Base-by-base conservation (phyloP, 2,888 invertebrate genomes). In the Monoplex corrugatus region DNA sequence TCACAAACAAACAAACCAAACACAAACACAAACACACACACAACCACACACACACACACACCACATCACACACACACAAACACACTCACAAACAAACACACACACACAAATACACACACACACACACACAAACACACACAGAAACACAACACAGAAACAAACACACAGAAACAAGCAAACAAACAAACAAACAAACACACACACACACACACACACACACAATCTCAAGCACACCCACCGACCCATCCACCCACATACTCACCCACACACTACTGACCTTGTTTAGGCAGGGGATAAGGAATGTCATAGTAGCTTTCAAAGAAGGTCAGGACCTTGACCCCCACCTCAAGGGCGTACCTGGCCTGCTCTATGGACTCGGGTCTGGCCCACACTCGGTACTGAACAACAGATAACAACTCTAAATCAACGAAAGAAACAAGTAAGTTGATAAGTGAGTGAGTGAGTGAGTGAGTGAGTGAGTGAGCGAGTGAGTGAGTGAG, bases 211-310 rank as follows among this genome's bases (percentile, higher is more conserved):
- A 75, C 8, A 35, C 72, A 75, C 8, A 75, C 72, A 35, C 1
- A 35, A 3, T 10, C 5, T 16, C 6, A 28, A 2, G n/a, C 80
- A 40, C 63, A 63, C 13, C 16, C 63, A 63, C 13, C 16, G 23
- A 75, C 8, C 6, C 72, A 75, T 2, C n/a, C 72, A 35, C 1
- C 8, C 5, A 6, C 5, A 43, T 2, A 28, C 8, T 28, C 80
- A 40, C 8, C 3, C 23, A 16, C 16, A 16, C 10, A 8, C 16
- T 23, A 78, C 23, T 16, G 16, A 98, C 98, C 98, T 95, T 98
- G 96, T 96, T 99, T 99, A 10, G 98, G 98, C 84, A 99, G 96
- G 0, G 99, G 98, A 96, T 98, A 99, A n/a, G 97, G 96, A 88
- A 98, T 97, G 92, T 97, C 97, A 96, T 98, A 99, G 95, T 98